Evolutionary conservation across 37 sponge, comb jelly and placozoan species (phyloP).

Genomic region (Agelas oroides): DNA sequence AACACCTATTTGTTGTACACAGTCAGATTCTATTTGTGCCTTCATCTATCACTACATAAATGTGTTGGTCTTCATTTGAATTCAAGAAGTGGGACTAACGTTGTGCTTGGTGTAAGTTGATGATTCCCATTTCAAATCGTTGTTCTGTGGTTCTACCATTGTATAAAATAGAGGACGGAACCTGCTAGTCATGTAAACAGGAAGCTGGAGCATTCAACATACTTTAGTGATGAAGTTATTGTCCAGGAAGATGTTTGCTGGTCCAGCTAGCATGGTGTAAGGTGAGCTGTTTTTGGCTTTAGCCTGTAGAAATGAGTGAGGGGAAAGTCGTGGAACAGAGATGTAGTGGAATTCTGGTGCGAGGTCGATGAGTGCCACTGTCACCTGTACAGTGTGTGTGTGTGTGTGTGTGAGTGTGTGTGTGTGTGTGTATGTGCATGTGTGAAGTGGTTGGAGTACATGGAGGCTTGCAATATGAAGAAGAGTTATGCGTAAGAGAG

Average conservation of each 20-base stretch:
- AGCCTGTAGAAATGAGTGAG: slow-evolving; percentile 67
- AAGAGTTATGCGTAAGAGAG: no score
- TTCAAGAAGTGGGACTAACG: no score
- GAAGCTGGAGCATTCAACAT: neutral
- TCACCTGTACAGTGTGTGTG: slow-evolving; percentile 51
- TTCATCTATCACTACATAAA: no score
- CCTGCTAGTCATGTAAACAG: no score
- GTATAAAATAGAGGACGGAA: no score
- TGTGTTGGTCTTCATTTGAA: no score
- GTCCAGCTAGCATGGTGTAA: slow-evolving; percentile 70
- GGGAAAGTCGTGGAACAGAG: slow-evolving; percentile 58
- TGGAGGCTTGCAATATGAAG: neutral
- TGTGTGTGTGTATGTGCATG: slow-evolving; percentile 9
- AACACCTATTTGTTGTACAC: no score
- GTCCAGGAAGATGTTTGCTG: slow-evolving; percentile 69
- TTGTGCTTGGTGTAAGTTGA: no score
- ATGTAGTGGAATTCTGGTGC: slow-evolving; percentile 45
- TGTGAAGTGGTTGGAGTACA: neutral
- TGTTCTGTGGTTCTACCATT: no score
- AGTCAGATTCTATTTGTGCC: no score
- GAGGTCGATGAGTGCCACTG: slow-evolving; percentile 59
- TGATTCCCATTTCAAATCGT: no score
- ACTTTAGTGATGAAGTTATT: slow-evolving; percentile 75
- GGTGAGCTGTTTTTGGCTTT: slow-evolving; percentile 59
- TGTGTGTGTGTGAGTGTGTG: slow-evolving; percentile 13